Percentiles rank a stretch among this genome's conserved stretches.
Conservation (phyloP, 2,797 vertebrate species). For the Xerus rutilus region DNA sequence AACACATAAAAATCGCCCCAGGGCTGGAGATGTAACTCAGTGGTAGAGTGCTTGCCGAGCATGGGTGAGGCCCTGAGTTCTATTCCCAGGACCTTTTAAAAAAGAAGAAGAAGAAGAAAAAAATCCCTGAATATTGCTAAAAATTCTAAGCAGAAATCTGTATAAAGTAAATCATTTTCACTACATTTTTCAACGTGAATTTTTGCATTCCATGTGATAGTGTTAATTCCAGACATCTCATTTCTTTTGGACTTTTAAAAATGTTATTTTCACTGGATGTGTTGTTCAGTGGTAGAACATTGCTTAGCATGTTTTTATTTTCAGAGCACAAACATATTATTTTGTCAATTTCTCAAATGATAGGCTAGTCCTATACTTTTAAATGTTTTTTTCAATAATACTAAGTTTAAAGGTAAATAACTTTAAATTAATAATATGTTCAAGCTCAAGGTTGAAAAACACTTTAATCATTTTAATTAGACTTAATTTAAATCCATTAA, state of each 20-base stretch:
- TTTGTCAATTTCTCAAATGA: background rate
- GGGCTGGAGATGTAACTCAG: too few relatives aligned
- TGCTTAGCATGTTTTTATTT: background rate
- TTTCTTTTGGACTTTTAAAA: background rate
- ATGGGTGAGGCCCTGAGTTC: too few relatives aligned
- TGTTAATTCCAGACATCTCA: background rate
- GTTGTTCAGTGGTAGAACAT: too few relatives aligned
- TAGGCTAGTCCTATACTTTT: background rate
- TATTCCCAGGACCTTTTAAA: too few relatives aligned
- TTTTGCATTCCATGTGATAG: background rate
- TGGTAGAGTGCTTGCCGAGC: too few relatives aligned
- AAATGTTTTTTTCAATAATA: background rate
- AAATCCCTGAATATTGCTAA: background rate
- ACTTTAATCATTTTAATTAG: background rate
- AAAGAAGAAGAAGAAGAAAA: background rate
- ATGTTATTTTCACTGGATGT: background rate
- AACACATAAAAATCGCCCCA: background rate
- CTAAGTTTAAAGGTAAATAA: background rate
- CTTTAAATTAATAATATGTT: background rate
- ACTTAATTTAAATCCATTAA: background rate
- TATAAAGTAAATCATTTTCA: background rate
- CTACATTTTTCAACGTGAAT: background rate
- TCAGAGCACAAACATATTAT: background rate
- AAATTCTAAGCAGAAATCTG: background rate
- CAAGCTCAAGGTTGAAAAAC: background rate